These are phyloP conservation scores for Sweltsa coloradensis DNA, from an alignment of 1,140 invertebrate genomes.

Conservation along the genomic window DNA sequence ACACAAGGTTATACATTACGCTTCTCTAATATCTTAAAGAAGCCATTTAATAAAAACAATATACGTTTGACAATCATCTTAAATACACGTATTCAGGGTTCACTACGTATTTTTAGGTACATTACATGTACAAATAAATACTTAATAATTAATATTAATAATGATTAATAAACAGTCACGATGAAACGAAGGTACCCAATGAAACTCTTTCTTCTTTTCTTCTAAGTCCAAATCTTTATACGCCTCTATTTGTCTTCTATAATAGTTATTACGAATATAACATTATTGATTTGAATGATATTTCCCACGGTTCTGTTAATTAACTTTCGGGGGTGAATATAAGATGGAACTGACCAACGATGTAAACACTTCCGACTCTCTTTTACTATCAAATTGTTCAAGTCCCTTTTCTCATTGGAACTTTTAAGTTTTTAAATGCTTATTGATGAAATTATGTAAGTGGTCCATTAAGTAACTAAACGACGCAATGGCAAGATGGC, in stretches of 20 bases:
- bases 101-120: conserved; percentile 1
- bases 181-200: background rate
- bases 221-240: background rate
- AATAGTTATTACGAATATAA: background rate
- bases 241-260: background rate
- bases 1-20: too few relatives aligned
- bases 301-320: too few relatives aligned
- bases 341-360: too few relatives aligned
- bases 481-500: too few relatives aligned
- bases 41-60: conserved; percentile 8
- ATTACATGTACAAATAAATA: conserved; percentile 8
- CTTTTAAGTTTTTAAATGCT: too few relatives aligned
- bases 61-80: conserved; percentile 6
- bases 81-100: conserved; percentile 4
- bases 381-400: too few relatives aligned
- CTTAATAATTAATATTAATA: conserved; percentile 3
- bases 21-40: conserved; percentile 3
- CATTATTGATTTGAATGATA: background rate
- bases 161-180: conserved; percentile 5
- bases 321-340: too few relatives aligned
- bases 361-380: too few relatives aligned
- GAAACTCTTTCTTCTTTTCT: background rate
- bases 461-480: too few relatives aligned
- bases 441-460: too few relatives aligned
- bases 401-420: too few relatives aligned